These are phyloP conservation scores for Bradynema listronoti DNA, from an alignment of 1,140 invertebrate genomes.

Conservation along the genomic window DNA sequence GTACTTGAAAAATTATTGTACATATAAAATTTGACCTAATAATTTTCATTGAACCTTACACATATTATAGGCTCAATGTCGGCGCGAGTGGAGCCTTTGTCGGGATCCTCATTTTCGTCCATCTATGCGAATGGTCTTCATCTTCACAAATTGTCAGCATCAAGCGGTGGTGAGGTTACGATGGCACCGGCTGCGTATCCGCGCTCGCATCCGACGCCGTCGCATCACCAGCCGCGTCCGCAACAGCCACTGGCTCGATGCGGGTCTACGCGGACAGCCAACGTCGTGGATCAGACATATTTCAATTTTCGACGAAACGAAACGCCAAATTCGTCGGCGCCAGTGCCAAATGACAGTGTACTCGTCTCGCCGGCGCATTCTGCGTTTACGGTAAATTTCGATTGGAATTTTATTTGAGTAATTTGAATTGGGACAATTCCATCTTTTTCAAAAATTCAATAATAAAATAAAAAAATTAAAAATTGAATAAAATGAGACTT, in stretches of 20 bases:
- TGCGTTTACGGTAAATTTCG: slow-evolving; percentile 4
- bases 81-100: not conserved
- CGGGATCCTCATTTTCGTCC: not conserved
- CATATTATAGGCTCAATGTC: slow-evolving; percentile 26
- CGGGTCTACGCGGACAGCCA: not conserved
- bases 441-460: slow-evolving; percentile 27
- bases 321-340: slow-evolving; percentile 10
- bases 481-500: not conserved
- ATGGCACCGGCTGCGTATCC: slow-evolving; percentile 5
- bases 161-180: too few species aligned
- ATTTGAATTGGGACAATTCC: slow-evolving; percentile 4
- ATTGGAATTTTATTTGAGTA: slow-evolving; percentile 3
- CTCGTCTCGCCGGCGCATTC: slow-evolving; percentile 4
- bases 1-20: not conserved
- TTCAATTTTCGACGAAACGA: slow-evolving; percentile 9
- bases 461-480: slow-evolving; percentile 11
- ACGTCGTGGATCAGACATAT: slow-evolving; percentile 1
- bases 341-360: slow-evolving; percentile 5
- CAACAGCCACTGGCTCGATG: too few species aligned
- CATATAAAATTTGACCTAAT: not conserved
- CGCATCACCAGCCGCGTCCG: not conserved
- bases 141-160: slow-evolving; percentile 28
- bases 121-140: slow-evolving; percentile 16
- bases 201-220: not conserved
- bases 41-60: not conserved